Conservation (phyloP, 1,140 invertebrate species). For the Araneus ventricosus region DNA sequence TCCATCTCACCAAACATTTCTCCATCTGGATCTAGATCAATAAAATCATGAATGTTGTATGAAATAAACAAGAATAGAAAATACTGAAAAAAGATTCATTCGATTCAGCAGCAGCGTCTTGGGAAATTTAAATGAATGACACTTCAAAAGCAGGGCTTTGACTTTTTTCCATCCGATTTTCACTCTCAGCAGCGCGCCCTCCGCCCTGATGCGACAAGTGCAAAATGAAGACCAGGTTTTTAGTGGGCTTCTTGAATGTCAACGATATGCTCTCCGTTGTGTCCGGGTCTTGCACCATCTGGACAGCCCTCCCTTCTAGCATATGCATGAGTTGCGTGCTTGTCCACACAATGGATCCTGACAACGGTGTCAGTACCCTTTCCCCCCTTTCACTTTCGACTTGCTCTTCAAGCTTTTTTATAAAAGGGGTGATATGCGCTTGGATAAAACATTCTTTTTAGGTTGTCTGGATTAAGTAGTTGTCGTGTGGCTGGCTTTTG, state of each 20-base stretch:
- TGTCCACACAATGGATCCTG: conserved; percentile 1
- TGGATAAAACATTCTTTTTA: conserved; percentile 5
- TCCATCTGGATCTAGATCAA: neutral
- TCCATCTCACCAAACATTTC: neutral
- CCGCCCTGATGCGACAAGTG: conserved; percentile 4
- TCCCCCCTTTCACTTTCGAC: neutral
- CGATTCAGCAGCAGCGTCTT: neutral
- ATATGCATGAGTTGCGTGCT: conserved; percentile 58
- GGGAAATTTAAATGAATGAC: conserved; percentile 56
- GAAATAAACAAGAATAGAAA: neutral
- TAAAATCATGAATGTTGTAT: neutral
- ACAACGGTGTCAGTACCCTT: conserved; percentile 31
- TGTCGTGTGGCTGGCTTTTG: neutral
- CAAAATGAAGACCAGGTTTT: conserved; percentile 20
- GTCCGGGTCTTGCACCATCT: conserved; percentile 27
- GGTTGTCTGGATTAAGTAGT: neutral
- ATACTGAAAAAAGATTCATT: neutral
- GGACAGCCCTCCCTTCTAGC: conserved; percentile 46
- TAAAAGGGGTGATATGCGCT: neutral
- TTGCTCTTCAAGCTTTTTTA: neutral
- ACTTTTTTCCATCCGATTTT: conserved; percentile 2
- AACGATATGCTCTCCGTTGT: conserved; percentile 42
- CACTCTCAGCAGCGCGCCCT: neutral
- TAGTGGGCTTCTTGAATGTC: conserved; percentile 6
- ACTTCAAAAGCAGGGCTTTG: conserved; percentile 48